phyloP scores from a whole-genome alignment of 1,140 invertebrate genomes.

The Phocides pigmalion region DNA sequence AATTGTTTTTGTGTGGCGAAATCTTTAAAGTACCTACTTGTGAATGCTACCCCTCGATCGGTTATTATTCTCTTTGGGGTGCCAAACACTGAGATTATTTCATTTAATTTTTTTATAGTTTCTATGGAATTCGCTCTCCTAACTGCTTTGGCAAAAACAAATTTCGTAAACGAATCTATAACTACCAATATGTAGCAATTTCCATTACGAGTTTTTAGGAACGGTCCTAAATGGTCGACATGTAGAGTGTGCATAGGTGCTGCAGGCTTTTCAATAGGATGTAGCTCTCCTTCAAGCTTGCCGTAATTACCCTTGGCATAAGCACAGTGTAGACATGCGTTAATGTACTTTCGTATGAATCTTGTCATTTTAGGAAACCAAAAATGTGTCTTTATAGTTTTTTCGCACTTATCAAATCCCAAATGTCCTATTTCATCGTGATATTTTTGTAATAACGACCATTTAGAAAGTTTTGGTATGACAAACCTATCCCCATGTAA shows the following conservation, averaged over 20 bases:
- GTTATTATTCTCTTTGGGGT: background rate
- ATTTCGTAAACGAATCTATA: constrained; percentile 26
- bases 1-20: background rate
- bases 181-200: constrained; percentile 8
- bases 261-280: background rate
- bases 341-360: constrained; percentile 16
- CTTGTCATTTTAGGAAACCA: constrained; percentile 23
- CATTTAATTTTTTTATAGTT: constrained; percentile 19
- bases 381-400: constrained; percentile 6
- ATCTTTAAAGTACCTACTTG: constrained; percentile 8
- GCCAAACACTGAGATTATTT: constrained; percentile 9
- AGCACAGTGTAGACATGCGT: constrained; percentile 9
- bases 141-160: constrained; percentile 30
- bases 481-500: background rate
- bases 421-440: constrained; percentile 14
- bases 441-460: background rate
- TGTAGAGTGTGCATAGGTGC: background rate
- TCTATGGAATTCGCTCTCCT: constrained; percentile 46
- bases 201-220: background rate
- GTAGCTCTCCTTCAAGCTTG: background rate
- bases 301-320: constrained; percentile 14
- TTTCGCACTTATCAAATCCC: background rate
- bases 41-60: background rate
- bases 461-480: background rate
- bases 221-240: constrained; percentile 8